Conservation (phyloP, 2,797 vertebrate genomes). For the Oreortyx pictus region DNA sequence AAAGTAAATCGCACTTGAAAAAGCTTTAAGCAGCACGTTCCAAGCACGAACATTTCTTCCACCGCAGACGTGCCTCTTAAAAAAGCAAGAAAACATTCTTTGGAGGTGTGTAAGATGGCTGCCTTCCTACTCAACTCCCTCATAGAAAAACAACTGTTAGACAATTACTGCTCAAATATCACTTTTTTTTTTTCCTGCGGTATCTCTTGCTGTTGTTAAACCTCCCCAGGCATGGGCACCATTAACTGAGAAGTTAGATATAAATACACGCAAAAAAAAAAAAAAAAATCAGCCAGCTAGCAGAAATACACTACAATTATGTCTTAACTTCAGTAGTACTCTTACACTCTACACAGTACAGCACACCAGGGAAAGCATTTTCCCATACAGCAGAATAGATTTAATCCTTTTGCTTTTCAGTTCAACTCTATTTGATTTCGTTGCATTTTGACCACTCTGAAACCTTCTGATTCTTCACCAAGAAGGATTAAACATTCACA, state of each 20-base stretch:
- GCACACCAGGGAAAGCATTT: slow-evolving; percentile 4
- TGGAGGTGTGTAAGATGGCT: neutral
- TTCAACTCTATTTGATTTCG: slow-evolving; percentile 37
- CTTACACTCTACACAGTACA: neutral
- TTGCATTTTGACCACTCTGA: slow-evolving; percentile 56
- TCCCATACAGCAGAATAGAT: neutral
- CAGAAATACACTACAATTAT: slow-evolving; percentile 21
- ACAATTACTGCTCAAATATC: neutral
- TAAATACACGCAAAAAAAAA: neutral
- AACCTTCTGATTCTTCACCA: slow-evolving; percentile 54
- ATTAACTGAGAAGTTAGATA: neutral
- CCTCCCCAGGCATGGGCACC: neutral
- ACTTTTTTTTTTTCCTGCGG: neutral
- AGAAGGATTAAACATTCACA: slow-evolving; percentile 68
- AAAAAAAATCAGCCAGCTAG: neutral
- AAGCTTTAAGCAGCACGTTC: slow-evolving; percentile 2
- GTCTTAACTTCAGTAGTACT: slow-evolving; percentile 6
- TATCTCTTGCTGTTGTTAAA: neutral
- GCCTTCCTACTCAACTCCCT: neutral
- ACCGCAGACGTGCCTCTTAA: neutral
- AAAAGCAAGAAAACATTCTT: neutral
- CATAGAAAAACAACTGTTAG: neutral
- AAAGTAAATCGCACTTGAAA: neutral
- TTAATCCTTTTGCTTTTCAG: slow-evolving; percentile 36
- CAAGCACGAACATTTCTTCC: neutral